A percentile compares a stretch with the other conserved stretches of the same genome.
Conservation (phyloP, 2,113 vertebrate genomes). For the Probosciger aterrimus region DNA sequence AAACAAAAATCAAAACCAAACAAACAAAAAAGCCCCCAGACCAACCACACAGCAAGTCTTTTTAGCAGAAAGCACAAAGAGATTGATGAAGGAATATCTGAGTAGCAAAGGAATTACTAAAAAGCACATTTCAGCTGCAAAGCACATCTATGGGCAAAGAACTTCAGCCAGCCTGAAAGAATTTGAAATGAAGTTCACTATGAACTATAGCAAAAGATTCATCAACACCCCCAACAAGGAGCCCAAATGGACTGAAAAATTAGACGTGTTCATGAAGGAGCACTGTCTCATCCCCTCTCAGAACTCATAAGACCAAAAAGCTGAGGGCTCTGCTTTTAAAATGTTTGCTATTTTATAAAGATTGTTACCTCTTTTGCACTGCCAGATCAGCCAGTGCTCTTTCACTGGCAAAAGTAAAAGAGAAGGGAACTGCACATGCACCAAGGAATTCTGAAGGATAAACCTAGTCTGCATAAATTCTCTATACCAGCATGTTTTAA, state of each 20-base stretch:
- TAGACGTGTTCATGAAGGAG: not conserved
- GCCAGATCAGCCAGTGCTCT: not conserved
- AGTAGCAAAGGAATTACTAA: not conserved
- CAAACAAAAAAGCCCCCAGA: not conserved
- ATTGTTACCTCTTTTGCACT: not conserved
- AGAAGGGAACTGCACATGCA: rapidly evolving
- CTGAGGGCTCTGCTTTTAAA: not conserved
- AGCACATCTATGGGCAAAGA: not conserved
- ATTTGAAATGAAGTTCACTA: not conserved
- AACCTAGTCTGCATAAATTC: not conserved
- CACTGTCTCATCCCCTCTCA: not conserved
- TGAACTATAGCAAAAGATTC: not conserved
- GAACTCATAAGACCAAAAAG: not conserved
- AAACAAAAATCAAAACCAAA: not conserved
- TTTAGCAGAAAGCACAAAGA: not conserved
- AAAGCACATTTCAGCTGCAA: not conserved
- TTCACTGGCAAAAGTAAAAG: not conserved
- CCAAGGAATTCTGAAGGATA: not conserved
- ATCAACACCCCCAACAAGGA: not conserved
- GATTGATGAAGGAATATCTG: not conserved
- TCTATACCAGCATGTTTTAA: not conserved
- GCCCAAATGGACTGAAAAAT: not conserved
- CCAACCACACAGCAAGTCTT: not conserved
- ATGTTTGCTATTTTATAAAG: not conserved
- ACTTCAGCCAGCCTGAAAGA: not conserved